Percentiles rank a stretch among this genome's conserved stretches.
These are phyloP conservation scores for Ditylenchus weischeri DNA, from an alignment of 2,888 invertebrate species.

Conservation along the genomic window DNA sequence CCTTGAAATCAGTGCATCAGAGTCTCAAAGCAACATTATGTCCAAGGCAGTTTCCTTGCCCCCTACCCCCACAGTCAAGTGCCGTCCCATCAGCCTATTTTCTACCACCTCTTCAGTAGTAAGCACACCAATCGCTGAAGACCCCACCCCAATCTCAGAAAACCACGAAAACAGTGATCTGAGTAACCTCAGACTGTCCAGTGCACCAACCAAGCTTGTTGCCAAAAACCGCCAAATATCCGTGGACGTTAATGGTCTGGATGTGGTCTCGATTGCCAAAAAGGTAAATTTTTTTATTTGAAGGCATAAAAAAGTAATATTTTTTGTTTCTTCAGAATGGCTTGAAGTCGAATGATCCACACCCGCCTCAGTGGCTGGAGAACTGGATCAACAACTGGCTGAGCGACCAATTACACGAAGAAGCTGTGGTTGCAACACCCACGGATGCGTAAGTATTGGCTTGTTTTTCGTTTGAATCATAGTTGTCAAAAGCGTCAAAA, in stretches of 20 bases:
- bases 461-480: too few species aligned
- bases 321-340: too few species aligned
- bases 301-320: too few species aligned
- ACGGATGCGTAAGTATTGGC: too few species aligned
- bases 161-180: too few species aligned
- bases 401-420: slow-evolving; percentile 32
- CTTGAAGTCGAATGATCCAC: neutral
- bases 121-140: slow-evolving; percentile 3
- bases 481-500: too few species aligned
- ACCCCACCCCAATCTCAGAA: neutral
- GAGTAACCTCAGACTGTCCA: too few species aligned
- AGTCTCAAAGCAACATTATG: neutral
- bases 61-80: neutral
- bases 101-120: neutral
- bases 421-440: neutral
- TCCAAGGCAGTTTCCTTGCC: neutral
- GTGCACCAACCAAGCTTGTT: too few species aligned
- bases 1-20: neutral
- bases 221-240: too few species aligned
- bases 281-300: too few species aligned
- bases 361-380: slow-evolving; percentile 39
- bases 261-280: too few species aligned
- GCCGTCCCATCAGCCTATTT: neutral
- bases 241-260: too few species aligned
- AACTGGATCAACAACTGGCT: slow-evolving; percentile 53